Evolutionary conservation across 2,797 vertebrate species (phyloP).

Genomic region (Alfaro cultratus): DNA sequence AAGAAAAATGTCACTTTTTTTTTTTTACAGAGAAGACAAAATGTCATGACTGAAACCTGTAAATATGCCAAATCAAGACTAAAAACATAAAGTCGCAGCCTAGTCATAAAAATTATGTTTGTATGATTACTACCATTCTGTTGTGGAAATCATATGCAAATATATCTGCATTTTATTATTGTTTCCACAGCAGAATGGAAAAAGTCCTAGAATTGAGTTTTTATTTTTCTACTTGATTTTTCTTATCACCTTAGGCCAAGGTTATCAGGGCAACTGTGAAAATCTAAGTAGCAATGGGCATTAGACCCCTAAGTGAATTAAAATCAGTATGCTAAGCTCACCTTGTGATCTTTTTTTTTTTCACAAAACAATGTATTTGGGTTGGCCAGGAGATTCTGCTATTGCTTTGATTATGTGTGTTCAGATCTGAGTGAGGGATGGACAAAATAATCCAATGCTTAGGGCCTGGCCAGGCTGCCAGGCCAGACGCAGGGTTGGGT

Average conservation of each 20-base stretch:
- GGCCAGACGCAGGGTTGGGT: not conserved
- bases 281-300: not conserved
- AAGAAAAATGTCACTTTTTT: not conserved
- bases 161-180: not conserved
- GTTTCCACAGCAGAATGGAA: not conserved
- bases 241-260: not conserved
- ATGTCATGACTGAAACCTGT: not conserved
- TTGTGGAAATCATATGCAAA: not conserved
- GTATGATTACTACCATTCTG: not conserved
- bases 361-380: not conserved
- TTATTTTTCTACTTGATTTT: not conserved
- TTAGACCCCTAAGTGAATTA: not conserved
- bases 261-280: not conserved
- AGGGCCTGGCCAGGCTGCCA: not conserved
- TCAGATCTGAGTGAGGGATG: not conserved
- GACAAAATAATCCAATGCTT: not conserved
- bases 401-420: not conserved
- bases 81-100: not conserved
- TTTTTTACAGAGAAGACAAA: not conserved
- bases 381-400: not conserved
- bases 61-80: not conserved
- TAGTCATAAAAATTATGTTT: not conserved
- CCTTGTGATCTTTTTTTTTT: not conserved
- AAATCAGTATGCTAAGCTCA: not conserved
- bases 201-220: not conserved